Base-by-base conservation (phyloP, 1,140 invertebrate species). In the Physella acuta region DNA sequence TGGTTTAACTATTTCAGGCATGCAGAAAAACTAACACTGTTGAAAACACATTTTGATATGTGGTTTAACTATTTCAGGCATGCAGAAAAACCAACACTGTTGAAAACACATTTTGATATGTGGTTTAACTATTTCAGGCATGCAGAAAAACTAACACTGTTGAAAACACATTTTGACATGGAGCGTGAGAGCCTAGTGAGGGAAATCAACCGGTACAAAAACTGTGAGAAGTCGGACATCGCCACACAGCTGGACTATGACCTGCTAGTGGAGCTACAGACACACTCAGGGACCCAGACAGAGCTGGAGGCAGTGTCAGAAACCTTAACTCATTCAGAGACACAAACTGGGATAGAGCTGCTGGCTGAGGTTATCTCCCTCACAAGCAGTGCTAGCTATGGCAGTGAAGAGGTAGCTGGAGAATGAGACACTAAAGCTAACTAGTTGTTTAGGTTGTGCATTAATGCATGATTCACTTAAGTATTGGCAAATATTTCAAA, bases 281-380 rank as follows among this genome's bases (percentile, higher is more conserved):
- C 59, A 8, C 3, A 61, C 33, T 37, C 59, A 5, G 59, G 39
- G 11, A 36, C 33, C 14, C 59, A 39, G 17, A 39, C 59, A 37
- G 59, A 56, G 26, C 24, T 37, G 8, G 33, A 33, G 33, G 8
- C 24, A 33, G 33, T 60, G 33, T 5, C 58, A 14, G 58, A 60
- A 33, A n/a, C 37, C 5, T 49, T 63, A 39, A 51, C 52, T 31
- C 26, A 53, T 24, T 66, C 63, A 2, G 49, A 66, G 17, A 66
- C 63, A 4, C 63, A 66, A 34, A 66, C 63, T 26, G 63, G 37
- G 28, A 52, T 36, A 26, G 52, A 55, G 20, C 51, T 66, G 30
- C 55, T 68, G 14, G 65, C 65, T 30, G 65, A 68, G 8, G 65
- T 68, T 17, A 68, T 68, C 53, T 68, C 65, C 20, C 55, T 68